Base-by-base conservation (phyloP, 2,113 vertebrate species). In the Gobio gobio region DNA sequence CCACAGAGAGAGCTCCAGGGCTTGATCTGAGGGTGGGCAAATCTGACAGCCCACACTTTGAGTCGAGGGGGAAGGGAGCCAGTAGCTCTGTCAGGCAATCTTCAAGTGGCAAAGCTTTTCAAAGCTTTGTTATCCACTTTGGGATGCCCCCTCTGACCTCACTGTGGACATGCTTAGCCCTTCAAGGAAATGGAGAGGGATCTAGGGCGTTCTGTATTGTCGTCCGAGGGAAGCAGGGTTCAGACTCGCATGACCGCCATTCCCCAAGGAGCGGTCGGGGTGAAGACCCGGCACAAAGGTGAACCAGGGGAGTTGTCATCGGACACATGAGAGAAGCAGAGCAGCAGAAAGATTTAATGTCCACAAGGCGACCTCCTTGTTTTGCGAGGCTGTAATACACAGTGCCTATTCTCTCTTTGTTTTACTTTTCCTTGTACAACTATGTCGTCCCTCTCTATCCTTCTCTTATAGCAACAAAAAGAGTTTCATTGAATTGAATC, bases 21-120 rank as follows among this genome's bases (percentile, higher is more conserved):
- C 92, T 93, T 94, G 93, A 91, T 89, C 90, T 87, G 80, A 93
- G 93, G 93, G 92, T 94, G 91, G 93, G 93, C 93, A 90, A 91
- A 91, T 92, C 89, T 92, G 93, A 93, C 94, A 94, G 91, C 94
- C 93, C 94, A 94, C 93, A 95, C 91, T 93, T 92, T 94, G 93
- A 94, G 91, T 93, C 93, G 92, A 77, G 83, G 68, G 83, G 85
- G 82, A 76, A 63, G 72, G 82, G 83, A 81, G 64, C 36, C 78
- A 85, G 63, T 26, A 70, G 85, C 82, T 88, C 85, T 87, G 89
- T 89, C 89, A 90, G 88, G 86, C 89, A 86, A 90, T 90, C 90
- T 93, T 95, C 93, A 95, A 96, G 95, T 95, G 95, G 93, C 93
- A 91, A 94, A 87, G 91, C 94, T 94, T 94, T 91, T 95, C 93